Percentiles rank a stretch among this genome's conserved stretches.
Conservation (phyloP, 1,140 invertebrate genomes). For the Laupala kohalensis region DNA sequence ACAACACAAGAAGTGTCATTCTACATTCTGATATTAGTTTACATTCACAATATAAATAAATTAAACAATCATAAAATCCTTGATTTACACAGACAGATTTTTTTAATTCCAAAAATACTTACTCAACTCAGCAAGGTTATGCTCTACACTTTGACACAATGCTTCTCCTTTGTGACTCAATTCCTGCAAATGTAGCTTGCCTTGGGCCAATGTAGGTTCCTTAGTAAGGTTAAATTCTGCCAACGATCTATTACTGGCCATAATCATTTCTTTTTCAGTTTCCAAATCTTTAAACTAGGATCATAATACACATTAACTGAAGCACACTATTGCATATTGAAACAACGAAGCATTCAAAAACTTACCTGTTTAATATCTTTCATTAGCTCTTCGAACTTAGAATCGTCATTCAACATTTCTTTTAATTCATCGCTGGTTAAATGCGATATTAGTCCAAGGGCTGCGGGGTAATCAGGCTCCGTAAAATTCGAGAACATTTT, state of each 20-base stretch:
- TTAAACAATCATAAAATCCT: too few relatives aligned
- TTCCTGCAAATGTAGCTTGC: conserved; percentile 50
- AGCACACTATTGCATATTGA: neutral
- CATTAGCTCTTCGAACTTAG: conserved; percentile 65
- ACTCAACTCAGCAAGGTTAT: conserved; percentile 28
- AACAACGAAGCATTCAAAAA: neutral
- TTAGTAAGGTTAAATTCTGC: conserved; percentile 76
- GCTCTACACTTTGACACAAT: conserved; percentile 50
- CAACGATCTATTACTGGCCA: conserved; percentile 70
- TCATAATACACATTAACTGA: conserved; percentile 12
- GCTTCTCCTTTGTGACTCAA: conserved; percentile 52
- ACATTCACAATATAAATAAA: too few relatives aligned
- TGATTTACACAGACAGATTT: neutral
- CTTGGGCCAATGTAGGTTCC: conserved; percentile 63
- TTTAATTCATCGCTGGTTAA: conserved; percentile 62
- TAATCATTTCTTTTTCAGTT: conserved; percentile 68
- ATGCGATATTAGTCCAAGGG: conserved; percentile 38
- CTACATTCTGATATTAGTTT: too few relatives aligned
- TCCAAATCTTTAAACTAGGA: conserved; percentile 63
- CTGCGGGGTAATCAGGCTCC: conserved; percentile 29
- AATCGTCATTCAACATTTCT: conserved; percentile 69
- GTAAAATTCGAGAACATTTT: conserved; percentile 9
- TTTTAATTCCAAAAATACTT: conserved; percentile 7
- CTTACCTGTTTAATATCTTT: conserved; percentile 62
- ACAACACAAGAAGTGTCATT: too few relatives aligned